Percentiles rank a stretch among this genome's conserved stretches.
Evolutionary conservation across 2,888 invertebrate species (phyloP).

Genomic region (Eupithecia pulchellata): DNA sequence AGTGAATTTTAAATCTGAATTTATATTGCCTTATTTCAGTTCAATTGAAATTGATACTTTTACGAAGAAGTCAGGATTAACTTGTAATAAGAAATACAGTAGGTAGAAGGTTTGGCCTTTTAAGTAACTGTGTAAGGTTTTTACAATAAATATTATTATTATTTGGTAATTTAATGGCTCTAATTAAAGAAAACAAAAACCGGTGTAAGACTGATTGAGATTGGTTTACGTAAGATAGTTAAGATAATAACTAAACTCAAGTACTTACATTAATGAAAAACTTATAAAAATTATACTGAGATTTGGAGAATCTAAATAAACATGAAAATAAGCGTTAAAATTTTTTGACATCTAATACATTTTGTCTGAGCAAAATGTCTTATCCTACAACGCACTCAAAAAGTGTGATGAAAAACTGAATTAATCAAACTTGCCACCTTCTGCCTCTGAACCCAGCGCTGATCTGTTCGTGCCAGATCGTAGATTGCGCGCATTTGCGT

Average conservation of each 20-base stretch:
- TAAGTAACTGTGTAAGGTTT: neutral
- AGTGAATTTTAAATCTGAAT: constrained; percentile 30
- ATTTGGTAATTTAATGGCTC: neutral
- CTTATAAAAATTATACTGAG: too few species aligned
- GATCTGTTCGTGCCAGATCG: constrained; percentile 58
- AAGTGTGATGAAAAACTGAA: neutral
- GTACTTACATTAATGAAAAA: too few species aligned
- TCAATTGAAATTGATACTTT: constrained; percentile 34
- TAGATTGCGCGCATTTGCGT: constrained; percentile 62
- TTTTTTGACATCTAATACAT: too few species aligned
- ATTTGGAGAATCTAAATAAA: too few species aligned
- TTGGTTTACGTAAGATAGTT: too few species aligned
- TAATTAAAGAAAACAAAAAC: too few species aligned
- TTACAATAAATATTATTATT: neutral
- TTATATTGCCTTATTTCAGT: constrained; percentile 31
- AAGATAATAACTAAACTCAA: too few species aligned
- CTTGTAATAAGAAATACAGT: constrained; percentile 19
- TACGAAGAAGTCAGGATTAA: constrained; percentile 12
- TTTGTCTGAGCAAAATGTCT: neutral
- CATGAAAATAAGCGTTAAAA: neutral
- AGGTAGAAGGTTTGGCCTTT: neutral
- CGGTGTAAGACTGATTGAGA: too few species aligned
- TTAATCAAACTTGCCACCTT: constrained; percentile 22
- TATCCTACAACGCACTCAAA: neutral
- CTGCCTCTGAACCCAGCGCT: constrained; percentile 17